These are phyloP conservation scores for Chloropsis hardwickii DNA, from an alignment of 2,113 vertebrate genomes.

Conservation along the genomic window DNA sequence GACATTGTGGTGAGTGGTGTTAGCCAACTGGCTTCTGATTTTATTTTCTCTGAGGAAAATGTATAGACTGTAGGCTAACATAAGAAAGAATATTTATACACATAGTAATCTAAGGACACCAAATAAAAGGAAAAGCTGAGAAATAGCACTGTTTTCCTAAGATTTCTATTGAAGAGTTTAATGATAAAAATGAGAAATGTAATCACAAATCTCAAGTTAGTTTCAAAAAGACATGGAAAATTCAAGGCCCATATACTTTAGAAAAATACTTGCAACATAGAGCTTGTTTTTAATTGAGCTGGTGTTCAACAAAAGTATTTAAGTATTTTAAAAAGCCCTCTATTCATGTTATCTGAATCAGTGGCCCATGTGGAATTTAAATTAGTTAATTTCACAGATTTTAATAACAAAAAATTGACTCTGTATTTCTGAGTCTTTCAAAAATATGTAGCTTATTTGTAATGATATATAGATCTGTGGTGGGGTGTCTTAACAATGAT, in stretches of 20 bases:
- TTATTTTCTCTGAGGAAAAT: neutral
- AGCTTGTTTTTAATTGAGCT: neutral
- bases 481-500: neutral
- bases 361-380: slow-evolving; percentile 50
- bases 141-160: neutral
- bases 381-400: slow-evolving; percentile 54
- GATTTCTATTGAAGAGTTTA: neutral
- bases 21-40: neutral
- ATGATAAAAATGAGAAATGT: neutral
- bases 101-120: neutral
- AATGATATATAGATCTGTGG: neutral
- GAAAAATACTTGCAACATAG: neutral
- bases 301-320: neutral
- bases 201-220: neutral
- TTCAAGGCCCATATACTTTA: neutral
- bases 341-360: slow-evolving; percentile 11
- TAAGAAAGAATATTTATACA: neutral
- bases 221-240: neutral
- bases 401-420: slow-evolving; percentile 36
- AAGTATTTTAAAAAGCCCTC: neutral
- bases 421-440: neutral
- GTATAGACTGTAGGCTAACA: neutral
- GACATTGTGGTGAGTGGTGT: neutral
- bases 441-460: neutral
- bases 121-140: neutral